Percentiles rank a stretch among this genome's conserved stretches.
Evolutionary conservation across 2,888 invertebrate genomes (phyloP).

Genomic region (Synanthedon myopaeformis): DNA sequence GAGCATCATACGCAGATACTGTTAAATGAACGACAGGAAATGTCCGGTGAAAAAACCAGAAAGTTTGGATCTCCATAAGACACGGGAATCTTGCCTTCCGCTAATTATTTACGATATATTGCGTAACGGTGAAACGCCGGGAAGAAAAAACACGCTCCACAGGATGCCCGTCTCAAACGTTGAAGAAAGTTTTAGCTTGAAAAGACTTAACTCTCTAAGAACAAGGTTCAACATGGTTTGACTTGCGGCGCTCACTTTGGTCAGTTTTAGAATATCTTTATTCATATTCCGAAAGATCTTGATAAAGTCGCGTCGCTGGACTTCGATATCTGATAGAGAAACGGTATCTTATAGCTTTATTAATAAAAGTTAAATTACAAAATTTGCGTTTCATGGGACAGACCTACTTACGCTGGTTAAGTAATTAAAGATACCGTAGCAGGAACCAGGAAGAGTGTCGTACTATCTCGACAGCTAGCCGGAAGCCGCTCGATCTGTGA

Average conservation of each 20-base stretch:
- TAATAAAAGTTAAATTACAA: constrained; percentile 24
- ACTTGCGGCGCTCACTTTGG: constrained; percentile 24
- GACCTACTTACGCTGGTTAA: constrained; percentile 50
- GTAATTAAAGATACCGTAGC: constrained; percentile 68
- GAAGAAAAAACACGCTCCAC: constrained; percentile 64
- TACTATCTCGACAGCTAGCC: constrained; percentile 70
- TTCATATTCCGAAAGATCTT: constrained; percentile 64
- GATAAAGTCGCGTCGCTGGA: constrained; percentile 46
- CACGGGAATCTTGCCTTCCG: constrained; percentile 69
- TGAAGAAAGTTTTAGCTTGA: constrained; percentile 23
- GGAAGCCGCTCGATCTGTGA: constrained; percentile 68
- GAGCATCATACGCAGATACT: constrained; percentile 17
- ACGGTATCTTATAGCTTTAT: constrained; percentile 29
- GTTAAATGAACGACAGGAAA: constrained; percentile 50
- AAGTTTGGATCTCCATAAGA: constrained; percentile 63
- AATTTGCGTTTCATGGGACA: constrained; percentile 13
- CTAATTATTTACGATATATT: constrained; percentile 71
- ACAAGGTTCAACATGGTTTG: constrained; percentile 34
- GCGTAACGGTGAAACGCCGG: constrained; percentile 70
- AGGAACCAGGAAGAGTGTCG: constrained; percentile 71
- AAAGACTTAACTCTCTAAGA: constrained; percentile 23
- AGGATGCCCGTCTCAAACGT: constrained; percentile 52
- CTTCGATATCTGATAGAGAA: constrained; percentile 36
- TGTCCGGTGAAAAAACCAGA: constrained; percentile 57
- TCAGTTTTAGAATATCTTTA: constrained; percentile 65